Evolutionary conservation across 1,140 invertebrate genomes (phyloP), one percentile per base, ranked within the genome.

Genomic region (Physella acuta): DNA sequence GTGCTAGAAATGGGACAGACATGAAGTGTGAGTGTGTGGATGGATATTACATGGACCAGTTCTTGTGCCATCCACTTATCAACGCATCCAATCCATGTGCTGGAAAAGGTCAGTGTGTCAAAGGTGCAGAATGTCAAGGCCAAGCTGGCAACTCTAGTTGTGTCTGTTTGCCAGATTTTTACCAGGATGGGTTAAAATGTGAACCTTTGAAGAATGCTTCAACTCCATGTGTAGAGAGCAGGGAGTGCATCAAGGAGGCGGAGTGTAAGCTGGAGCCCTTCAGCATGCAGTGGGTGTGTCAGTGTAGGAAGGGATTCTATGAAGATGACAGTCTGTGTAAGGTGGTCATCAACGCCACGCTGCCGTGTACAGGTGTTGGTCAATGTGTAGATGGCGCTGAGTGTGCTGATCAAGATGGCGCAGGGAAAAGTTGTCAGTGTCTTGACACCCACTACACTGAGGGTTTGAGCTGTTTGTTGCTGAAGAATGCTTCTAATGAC

Each of bases 301-400:
- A 55, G 60, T 72, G 71, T 39, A 60, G 33, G 28, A 55, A 64
- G 0, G 71, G 66, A 30, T 68, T 51, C 60, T 72, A 68, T 53
- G n/a, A 53, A 52, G 33, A 53, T 8, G 66, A 67, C 28, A 31
- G 26, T 0, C 31, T 36, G 36, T 72, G 71, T 44, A 20, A 4
- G 0, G 55, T 37, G 33, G 52, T 72, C 28, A 39, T 63, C 24
- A 68, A 53, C 2, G 65, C 71, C 5, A 51, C 52, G 0, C 11
- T 58, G 34, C 39, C 64, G 3, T 72, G 71, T 44, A n/a, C 49
- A 0, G 65, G 52, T 17, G 36, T 8, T 16, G 51, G 51, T 20
- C 71, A 72, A 52, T 72, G 71, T n/a, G 61, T 72, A 37, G 60
- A 55, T n/a, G 61, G 61, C 14, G 59, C 71, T 11, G 34, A 37